Evolutionary conservation across 2,797 vertebrate genomes (phyloP).

Genomic region (Acipenser oxyrinchus): DNA sequence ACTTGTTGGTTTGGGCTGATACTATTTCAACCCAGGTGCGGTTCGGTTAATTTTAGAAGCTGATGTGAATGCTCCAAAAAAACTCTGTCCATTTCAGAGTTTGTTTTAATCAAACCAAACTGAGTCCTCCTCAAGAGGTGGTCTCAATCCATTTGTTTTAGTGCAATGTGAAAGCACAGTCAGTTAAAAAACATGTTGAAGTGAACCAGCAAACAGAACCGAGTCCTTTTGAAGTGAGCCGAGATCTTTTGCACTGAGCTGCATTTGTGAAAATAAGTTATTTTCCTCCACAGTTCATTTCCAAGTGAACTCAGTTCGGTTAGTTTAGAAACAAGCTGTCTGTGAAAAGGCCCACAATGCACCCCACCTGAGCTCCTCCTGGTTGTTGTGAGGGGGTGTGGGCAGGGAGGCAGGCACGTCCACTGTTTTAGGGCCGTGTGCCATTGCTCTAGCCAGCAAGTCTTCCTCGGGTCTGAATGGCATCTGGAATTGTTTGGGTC

Average conservation of each 20-base stretch:
- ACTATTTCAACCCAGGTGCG: too few species aligned
- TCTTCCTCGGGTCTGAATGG: conserved; percentile 90
- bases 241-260: too few species aligned
- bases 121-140: too few species aligned
- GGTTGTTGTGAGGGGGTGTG: conserved; percentile 95
- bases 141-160: too few species aligned
- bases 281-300: too few species aligned
- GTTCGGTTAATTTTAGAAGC: too few species aligned
- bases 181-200: background rate
- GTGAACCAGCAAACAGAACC: background rate
- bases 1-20: too few species aligned
- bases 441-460: conserved; percentile 80
- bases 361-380: conserved; percentile 87
- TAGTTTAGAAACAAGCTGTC: background rate
- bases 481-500: conserved; percentile 81
- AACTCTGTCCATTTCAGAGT: too few species aligned
- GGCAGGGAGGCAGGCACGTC: conserved; percentile 95
- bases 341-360: background rate
- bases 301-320: background rate
- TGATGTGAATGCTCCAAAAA: too few species aligned
- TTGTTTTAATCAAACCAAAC: too few species aligned
- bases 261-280: too few species aligned
- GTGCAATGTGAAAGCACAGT: too few species aligned
- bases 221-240: background rate
- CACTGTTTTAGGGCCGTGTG: conserved; percentile 92